Base-by-base conservation (phyloP, 2,888 invertebrate genomes). In the Drosophila lutescens region DNA sequence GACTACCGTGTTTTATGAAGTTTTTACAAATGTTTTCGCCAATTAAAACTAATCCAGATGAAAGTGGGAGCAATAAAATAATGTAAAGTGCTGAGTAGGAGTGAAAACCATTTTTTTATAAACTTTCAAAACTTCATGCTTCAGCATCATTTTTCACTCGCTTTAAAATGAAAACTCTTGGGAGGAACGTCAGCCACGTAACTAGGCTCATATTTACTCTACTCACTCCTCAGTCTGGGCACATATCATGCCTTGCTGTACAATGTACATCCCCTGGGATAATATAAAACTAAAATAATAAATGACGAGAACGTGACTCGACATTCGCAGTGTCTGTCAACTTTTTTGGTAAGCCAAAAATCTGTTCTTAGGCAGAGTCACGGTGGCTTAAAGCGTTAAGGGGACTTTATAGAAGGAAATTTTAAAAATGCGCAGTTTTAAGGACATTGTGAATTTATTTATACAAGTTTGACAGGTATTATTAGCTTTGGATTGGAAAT, bases 301-400 rank as follows among this genome's bases (percentile, higher is more conserved):
- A 90, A 89, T 90, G 82, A 77, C 80, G 72, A 36, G 60, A 81
- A 89, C 90, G 90, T 89, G 89, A 89, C 86, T 84, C 73, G 73
- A 66, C 80, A 80, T 79, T 77, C 77, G 68, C 68, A 57, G 61
- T 59, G 56, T 76, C 73, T 50, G 50, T 66, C 46, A 47, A 17
- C 13, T 54, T 40, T 65, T 65, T 51, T 46, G 66, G 53, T 38
- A n/a, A 12, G 17, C 12, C 15, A 38, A 20, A 70, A 72, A 68
- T 65, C 67, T 40, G 58, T 54, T 57, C 43, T 49, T 56, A 40
- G 59, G 43, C 65, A 57, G 61, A 49, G 53, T 59, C 50, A n/a
- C 32, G 43, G 38, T 34, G 58, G 60, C 38, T 74, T 77, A 69
- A 69, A 74, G 46, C 17, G 26, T 44, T 43, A 5, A 12, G 2